phyloP scores from a whole-genome alignment of 2,888 invertebrate species.

The Gryllus longicercus region DNA sequence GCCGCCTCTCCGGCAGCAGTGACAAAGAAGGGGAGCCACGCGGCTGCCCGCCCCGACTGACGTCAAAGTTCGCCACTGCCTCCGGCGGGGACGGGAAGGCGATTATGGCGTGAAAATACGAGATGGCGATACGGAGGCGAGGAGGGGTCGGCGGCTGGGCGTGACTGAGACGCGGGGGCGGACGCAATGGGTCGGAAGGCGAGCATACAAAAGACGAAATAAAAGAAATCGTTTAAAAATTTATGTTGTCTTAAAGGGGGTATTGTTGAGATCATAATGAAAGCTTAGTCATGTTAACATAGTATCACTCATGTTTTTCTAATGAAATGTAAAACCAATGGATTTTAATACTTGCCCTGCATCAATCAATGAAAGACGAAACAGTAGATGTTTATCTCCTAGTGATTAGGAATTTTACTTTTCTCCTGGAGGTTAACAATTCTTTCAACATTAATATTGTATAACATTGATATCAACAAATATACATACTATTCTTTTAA shows the following conservation, averaged over 20 bases:
- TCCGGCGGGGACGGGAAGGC: neutral
- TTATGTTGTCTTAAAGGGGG: neutral
- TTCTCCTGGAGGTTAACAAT: no score
- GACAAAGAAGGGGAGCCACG: neutral
- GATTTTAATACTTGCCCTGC: no score
- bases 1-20: neutral
- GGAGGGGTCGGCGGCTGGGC: neutral
- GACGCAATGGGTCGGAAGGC: neutral
- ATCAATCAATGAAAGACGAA: no score
- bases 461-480: no score
- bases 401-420: no score
- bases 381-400: no score
- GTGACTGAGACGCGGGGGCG: neutral
- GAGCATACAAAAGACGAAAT: neutral
- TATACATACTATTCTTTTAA: no score
- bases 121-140: neutral
- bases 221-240: no score
- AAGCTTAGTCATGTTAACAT: no score
- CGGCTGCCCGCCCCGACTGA: neutral
- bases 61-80: neutral
- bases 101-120: conserved; percentile 17
- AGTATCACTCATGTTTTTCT: no score
- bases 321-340: no score
- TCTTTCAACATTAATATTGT: no score
- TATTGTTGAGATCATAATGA: neutral